phyloP scores from a whole-genome alignment of 2,888 invertebrate genomes.

The Ommatoiulus sabulosus region DNA sequence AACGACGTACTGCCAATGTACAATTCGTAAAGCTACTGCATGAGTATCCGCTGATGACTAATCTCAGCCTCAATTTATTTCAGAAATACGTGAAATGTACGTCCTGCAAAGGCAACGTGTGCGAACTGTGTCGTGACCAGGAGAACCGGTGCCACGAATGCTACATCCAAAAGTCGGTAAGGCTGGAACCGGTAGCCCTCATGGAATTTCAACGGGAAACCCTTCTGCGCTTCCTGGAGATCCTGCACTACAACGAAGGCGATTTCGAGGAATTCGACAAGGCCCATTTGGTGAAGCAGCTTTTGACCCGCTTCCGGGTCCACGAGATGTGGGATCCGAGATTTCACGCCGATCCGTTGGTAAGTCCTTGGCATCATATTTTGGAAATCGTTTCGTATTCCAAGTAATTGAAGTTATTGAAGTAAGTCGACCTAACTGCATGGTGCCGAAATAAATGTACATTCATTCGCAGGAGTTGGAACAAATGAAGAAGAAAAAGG shows the following conservation, averaged over 20 bases:
- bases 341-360: neutral
- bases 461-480: neutral
- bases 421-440: too few species aligned
- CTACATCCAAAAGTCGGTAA: neutral
- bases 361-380: neutral
- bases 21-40: too few species aligned
- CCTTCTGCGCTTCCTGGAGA: neutral
- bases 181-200: neutral
- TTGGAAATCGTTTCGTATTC: too few species aligned
- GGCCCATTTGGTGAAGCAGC: slow-evolving; percentile 49
- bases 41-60: too few species aligned
- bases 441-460: too few species aligned
- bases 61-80: too few species aligned
- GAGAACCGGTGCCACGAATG: slow-evolving; percentile 45
- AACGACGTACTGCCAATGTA: too few species aligned
- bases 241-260: neutral
- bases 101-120: slow-evolving; percentile 4
- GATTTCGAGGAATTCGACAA: neutral
- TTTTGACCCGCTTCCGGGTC: neutral
- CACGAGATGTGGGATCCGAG: slow-evolving; percentile 25
- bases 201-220: neutral
- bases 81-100: slow-evolving; percentile 49
- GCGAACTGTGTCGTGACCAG: neutral
- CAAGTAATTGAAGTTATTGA: too few species aligned
- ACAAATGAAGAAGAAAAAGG: neutral